Evolutionary conservation across 2,888 invertebrate genomes (phyloP).

Genomic region (Amphiduros pacificus): DNA sequence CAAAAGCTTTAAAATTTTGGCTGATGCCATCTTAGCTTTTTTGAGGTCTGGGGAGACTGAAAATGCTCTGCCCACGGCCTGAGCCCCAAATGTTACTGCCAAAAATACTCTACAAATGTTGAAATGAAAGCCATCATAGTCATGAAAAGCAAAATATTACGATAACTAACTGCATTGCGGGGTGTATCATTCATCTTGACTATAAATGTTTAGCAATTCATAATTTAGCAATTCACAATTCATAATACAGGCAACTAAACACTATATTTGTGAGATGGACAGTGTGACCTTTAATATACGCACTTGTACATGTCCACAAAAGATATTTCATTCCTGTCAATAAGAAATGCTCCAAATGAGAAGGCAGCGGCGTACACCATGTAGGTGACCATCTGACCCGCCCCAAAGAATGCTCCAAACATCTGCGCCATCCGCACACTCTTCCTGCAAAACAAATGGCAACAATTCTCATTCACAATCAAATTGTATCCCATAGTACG

Average conservation of each 20-base stretch:
- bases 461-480: no score
- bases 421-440: slow-evolving; percentile 32
- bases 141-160: no score
- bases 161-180: no score
- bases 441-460: slow-evolving; percentile 14
- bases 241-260: no score
- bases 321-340: slow-evolving; percentile 57
- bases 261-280: no score
- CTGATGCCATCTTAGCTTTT: slow-evolving; percentile 44
- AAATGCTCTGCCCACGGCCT: slow-evolving; percentile 42
- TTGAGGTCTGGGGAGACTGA: slow-evolving; percentile 43
- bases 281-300: no score
- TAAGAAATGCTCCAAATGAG: slow-evolving; percentile 62
- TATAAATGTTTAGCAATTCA: no score
- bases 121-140: no score
- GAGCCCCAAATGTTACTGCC: slow-evolving; percentile 46
- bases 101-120: slow-evolving; percentile 47
- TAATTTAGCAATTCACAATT: no score
- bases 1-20: slow-evolving; percentile 40
- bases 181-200: no score
- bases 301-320: slow-evolving; percentile 13
- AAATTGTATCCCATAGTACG: no score
- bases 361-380: slow-evolving; percentile 64
- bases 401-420: slow-evolving; percentile 53
- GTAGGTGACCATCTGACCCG: slow-evolving; percentile 62